Conservation (phyloP, 2,888 invertebrate species). For the Eurytoma californica region DNA sequence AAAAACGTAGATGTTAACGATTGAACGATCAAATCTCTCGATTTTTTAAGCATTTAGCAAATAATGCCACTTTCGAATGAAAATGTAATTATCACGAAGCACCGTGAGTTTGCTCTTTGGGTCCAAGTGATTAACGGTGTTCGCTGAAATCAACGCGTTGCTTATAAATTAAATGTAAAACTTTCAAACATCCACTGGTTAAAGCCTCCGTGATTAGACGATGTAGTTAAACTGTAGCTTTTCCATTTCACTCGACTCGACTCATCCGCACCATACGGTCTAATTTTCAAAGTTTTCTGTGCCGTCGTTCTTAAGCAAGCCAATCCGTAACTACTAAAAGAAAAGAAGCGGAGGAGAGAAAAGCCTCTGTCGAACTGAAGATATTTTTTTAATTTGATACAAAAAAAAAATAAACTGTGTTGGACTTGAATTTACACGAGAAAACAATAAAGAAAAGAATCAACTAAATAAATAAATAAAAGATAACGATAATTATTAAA, state of each 20-base stretch:
- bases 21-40: background rate
- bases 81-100: conserved; percentile 32
- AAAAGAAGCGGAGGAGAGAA: conserved; percentile 15
- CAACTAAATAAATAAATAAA: conserved; percentile 23
- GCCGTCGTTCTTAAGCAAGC: conserved; percentile 14
- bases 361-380: conserved; percentile 46
- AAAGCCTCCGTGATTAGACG: conserved; percentile 42
- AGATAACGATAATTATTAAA: conserved; percentile 1
- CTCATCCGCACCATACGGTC: conserved; percentile 39
- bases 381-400: conserved; percentile 57
- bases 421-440: conserved; percentile 36
- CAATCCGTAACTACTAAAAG: conserved; percentile 24
- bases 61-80: conserved; percentile 4
- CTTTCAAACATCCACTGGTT: conserved; percentile 28
- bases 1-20: conserved; percentile 11
- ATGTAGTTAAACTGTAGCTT: conserved; percentile 52
- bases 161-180: conserved; percentile 14
- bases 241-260: conserved; percentile 50
- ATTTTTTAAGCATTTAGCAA: conserved; percentile 23
- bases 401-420: conserved; percentile 20
- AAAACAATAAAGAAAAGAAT: conserved; percentile 26
- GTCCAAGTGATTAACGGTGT: conserved; percentile 52
- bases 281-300: conserved; percentile 39
- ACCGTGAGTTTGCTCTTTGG: conserved; percentile 52
- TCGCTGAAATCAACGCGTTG: conserved; percentile 26